Conservation (phyloP, 2,797 vertebrate genomes). For the Acrossocheilus fasciatus region DNA sequence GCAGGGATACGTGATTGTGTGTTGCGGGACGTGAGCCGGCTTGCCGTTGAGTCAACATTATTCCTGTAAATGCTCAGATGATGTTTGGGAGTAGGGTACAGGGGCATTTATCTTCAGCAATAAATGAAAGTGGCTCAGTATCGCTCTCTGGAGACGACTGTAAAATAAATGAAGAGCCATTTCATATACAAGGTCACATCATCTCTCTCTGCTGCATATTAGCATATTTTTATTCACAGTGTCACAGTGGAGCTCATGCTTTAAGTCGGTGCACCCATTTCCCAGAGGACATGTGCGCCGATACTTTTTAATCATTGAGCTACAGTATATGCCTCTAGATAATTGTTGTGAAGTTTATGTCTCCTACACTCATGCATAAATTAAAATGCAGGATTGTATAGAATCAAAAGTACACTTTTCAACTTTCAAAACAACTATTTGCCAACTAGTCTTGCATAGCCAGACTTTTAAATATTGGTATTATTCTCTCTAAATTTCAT, state of each 20-base stretch:
- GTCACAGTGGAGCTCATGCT: slow-evolving; percentile 16
- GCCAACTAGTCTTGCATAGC: not conserved
- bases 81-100: slow-evolving; percentile 22
- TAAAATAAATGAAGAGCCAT: slow-evolving; percentile 52
- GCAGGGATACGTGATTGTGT: not conserved
- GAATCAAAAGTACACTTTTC: not conserved
- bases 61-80: slow-evolving; percentile 37
- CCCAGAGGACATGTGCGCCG: not conserved
- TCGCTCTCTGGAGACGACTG: slow-evolving; percentile 14
- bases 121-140: slow-evolving; percentile 51
- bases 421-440: not conserved
- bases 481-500: not conserved
- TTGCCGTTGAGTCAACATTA: slow-evolving; percentile 26
- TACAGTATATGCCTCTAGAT: not conserved
- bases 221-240: slow-evolving; percentile 48
- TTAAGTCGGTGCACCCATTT: slow-evolving; percentile 12
- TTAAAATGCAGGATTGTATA: slow-evolving; percentile 40
- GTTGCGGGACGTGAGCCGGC: not conserved
- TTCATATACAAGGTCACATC: slow-evolving; percentile 40
- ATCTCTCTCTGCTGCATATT: slow-evolving; percentile 14
- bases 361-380: not conserved
- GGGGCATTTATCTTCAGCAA: slow-evolving; percentile 35
- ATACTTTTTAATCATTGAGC: slow-evolving; percentile 25
- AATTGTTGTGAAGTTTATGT: not conserved
- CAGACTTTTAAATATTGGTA: not conserved